phyloP scores from a whole-genome alignment of 2,113 vertebrate species.

The Pycnonotus jocosus region DNA sequence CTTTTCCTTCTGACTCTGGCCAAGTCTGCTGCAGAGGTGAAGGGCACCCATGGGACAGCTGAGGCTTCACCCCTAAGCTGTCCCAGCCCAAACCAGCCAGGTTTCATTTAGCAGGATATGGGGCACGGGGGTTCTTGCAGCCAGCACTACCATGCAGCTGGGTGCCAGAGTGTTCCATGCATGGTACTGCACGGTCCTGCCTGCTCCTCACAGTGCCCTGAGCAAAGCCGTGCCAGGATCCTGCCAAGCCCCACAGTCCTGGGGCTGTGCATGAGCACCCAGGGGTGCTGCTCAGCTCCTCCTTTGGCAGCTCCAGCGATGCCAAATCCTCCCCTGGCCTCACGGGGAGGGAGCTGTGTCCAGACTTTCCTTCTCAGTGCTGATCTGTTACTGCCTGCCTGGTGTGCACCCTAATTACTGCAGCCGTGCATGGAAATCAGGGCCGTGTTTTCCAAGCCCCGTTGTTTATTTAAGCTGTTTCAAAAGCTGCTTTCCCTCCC shows the following conservation, averaged over 20 bases:
- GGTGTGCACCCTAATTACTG: neutral
- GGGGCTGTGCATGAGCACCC: neutral
- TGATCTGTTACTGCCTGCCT: neutral
- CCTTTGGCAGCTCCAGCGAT: fast-evolving
- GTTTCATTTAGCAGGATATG: neutral
- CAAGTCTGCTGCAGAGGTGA: neutral
- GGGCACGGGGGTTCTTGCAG: fast-evolving
- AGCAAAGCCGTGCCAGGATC: neutral
- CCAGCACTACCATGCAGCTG: neutral
- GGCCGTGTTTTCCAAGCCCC: neutral
- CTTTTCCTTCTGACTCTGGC: neutral
- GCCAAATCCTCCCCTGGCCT: neutral
- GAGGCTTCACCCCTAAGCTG: neutral
- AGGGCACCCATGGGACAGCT: neutral
- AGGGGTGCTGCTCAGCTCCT: neutral
- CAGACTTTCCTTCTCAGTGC: neutral
- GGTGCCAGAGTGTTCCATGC: neutral
- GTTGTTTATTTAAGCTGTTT: neutral
- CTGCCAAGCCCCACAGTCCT: neutral
- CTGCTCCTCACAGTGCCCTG: neutral
- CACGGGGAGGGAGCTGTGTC: fast-evolving
- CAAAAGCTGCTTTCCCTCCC: neutral
- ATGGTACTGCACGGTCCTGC: fast-evolving
- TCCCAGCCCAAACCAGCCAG: neutral
- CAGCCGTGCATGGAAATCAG: neutral